Conservation (phyloP, 2,888 invertebrate species). For the Andrena flavipes region DNA sequence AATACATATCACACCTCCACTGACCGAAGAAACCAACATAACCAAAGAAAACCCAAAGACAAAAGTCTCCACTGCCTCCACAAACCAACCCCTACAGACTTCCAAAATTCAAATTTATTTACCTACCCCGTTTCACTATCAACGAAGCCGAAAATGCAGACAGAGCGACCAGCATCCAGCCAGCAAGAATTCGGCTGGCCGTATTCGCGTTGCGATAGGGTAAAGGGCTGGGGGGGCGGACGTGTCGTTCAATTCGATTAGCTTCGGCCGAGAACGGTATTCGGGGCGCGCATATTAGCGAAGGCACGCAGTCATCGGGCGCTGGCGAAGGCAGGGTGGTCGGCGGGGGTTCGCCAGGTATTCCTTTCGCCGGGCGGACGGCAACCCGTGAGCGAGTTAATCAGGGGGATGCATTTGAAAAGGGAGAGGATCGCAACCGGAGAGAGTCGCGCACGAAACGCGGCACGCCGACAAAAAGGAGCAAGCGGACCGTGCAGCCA, state of each 20-base stretch:
- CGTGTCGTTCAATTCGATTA: slow-evolving; percentile 71
- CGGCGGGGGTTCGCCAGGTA: slow-evolving; percentile 64
- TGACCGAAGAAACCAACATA: no score
- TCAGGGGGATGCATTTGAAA: slow-evolving; percentile 77
- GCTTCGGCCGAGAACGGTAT: slow-evolving; percentile 71
- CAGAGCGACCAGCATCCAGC: background rate
- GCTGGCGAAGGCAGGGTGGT: slow-evolving; percentile 22
- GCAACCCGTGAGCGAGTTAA: slow-evolving; percentile 74
- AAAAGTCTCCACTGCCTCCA: no score
- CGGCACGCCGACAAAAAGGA: slow-evolving; percentile 44
- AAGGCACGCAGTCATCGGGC: slow-evolving; percentile 65
- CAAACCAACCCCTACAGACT: no score
- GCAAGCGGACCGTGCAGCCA: slow-evolving; percentile 40
- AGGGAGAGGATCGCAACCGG: slow-evolving; percentile 19
- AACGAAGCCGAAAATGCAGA: background rate
- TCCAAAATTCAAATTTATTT: no score
- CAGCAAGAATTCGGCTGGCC: slow-evolving; percentile 48
- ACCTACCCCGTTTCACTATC: background rate
- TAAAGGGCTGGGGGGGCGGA: slow-evolving; percentile 50
- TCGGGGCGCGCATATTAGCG: slow-evolving; percentile 71
- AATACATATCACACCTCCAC: no score
- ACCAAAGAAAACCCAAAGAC: no score
- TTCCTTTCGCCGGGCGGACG: slow-evolving; percentile 66
- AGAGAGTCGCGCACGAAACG: slow-evolving; percentile 47
- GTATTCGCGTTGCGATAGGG: slow-evolving; percentile 3